These are phyloP conservation scores for Isichthys henryi DNA, from an alignment of 2,113 vertebrate genomes.

Conservation along the genomic window DNA sequence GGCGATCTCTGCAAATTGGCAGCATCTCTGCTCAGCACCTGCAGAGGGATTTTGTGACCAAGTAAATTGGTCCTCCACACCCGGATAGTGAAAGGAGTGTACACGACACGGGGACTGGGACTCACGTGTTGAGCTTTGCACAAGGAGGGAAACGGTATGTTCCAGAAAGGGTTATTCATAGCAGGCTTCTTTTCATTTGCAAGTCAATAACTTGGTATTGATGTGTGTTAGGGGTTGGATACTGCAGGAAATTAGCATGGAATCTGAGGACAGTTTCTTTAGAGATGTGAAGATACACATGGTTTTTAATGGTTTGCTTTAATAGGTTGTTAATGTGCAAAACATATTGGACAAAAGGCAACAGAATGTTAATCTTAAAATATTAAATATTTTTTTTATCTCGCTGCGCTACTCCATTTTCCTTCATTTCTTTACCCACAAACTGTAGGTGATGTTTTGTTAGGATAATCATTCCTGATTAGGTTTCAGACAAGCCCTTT, in stretches of 20 bases:
- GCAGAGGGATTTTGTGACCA: not conserved
- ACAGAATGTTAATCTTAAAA: not conserved
- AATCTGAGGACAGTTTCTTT: not conserved
- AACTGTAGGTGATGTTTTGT: not conserved
- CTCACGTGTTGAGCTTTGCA: not conserved
- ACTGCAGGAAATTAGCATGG: not conserved
- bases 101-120: not conserved
- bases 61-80: not conserved
- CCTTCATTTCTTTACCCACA: not conserved
- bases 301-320: not conserved
- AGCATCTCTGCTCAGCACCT: not conserved
- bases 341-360: not conserved
- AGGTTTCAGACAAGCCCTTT: not conserved
- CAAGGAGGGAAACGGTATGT: not conserved
- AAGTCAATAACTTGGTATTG: not conserved
- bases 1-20: not conserved
- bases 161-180: not conserved
- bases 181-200: not conserved
- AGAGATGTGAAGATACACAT: not conserved
- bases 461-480: no score
- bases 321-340: not conserved
- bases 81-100: not conserved
- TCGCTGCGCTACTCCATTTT: not conserved
- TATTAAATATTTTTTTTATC: not conserved
- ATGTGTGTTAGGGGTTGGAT: not conserved